Percentiles rank a stretch among this genome's conserved stretches.
Conservation (phyloP, 2,797 vertebrate genomes). For the Xiphorhynchus erythropygius region DNA sequence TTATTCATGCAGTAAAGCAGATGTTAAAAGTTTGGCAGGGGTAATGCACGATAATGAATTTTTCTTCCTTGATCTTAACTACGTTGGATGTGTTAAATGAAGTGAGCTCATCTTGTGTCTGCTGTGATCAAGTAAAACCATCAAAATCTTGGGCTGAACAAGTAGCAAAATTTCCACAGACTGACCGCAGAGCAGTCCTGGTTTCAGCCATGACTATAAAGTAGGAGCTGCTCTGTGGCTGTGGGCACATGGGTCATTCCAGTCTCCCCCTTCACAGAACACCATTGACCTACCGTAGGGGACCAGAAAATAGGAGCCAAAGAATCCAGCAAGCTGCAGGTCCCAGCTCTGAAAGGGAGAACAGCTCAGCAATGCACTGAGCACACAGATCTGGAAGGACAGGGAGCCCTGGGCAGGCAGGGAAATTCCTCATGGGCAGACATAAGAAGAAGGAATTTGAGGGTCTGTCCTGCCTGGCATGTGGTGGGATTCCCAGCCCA, state of each 20-base stretch:
- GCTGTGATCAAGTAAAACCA: neutral
- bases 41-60: neutral
- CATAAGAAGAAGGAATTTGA: neutral
- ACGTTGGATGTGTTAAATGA: constrained; percentile 35
- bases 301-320: neutral
- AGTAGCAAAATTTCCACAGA: neutral
- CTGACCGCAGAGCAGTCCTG: neutral
- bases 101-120: neutral
- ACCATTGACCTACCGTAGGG: neutral
- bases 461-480: neutral
- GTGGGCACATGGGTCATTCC: rapidly evolving
- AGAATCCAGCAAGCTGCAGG: neutral
- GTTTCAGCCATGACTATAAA: neutral
- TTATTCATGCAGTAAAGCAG: neutral
- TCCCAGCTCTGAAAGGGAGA: neutral
- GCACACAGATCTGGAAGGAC: neutral
- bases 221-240: neutral
- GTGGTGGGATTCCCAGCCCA: neutral
- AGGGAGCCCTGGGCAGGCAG: neutral
- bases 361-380: rapidly evolving
- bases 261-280: neutral
- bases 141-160: neutral
- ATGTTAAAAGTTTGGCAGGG: neutral
- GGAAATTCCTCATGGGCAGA: neutral
- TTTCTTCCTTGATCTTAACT: neutral